Evolutionary conservation across 2,113 vertebrate species (phyloP).

Genomic region (Alethe castanea): DNA sequence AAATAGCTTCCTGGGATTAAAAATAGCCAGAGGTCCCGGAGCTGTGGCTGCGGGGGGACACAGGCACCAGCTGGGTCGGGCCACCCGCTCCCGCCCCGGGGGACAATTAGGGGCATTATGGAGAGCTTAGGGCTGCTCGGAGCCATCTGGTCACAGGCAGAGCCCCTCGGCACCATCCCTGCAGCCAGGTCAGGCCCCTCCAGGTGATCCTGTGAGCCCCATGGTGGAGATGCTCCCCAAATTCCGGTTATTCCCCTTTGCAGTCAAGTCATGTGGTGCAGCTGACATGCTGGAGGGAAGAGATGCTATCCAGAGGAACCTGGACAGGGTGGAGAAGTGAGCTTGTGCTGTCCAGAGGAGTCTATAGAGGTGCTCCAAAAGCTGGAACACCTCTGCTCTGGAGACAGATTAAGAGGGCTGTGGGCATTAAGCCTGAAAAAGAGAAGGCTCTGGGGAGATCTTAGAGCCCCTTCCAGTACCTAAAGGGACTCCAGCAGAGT

Average conservation of each 20-base stretch:
- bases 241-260: background rate
- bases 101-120: constrained; percentile 49
- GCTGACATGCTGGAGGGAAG: background rate
- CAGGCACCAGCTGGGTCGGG: constrained; percentile 29
- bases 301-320: background rate
- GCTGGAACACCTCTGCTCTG: background rate
- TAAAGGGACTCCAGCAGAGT: background rate
- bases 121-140: constrained; percentile 3
- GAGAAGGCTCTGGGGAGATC: background rate
- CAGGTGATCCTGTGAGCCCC: background rate
- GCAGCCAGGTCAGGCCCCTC: background rate
- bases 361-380: background rate
- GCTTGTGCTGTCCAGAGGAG: background rate
- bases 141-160: background rate
- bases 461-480: background rate
- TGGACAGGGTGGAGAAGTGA: background rate
- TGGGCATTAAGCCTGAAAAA: background rate
- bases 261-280: background rate
- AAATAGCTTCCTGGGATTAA: constrained; percentile 54
- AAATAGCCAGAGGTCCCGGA: constrained; percentile 34
- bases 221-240: background rate
- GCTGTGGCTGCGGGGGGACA: background rate
- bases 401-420: background rate
- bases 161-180: background rate
- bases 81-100: background rate